Base-by-base conservation (phyloP, 2,888 invertebrate genomes). In the Xestia c-nigrum region DNA sequence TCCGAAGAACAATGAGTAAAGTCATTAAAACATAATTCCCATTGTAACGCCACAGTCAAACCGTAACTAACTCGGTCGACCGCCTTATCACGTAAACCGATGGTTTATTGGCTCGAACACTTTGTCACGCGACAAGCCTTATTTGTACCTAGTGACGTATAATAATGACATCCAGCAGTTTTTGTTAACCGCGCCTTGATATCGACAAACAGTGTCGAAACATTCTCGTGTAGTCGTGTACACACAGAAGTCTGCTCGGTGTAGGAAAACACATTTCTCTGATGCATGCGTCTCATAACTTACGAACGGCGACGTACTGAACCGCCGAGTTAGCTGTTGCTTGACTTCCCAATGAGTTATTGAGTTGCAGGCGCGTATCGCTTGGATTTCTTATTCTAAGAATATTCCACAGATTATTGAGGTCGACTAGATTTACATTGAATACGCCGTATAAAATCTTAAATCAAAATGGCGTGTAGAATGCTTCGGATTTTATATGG, bases 11-110 rank as follows among this genome's bases (percentile, higher is more conserved):
- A 92, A 93, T 91, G 89, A 90, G 88, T 81, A 82, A 80, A 88
- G 88, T 89, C 89, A 89, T 90, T 90, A 90, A 91, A 90, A 88
- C 90, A 90, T 91, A 90, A 91, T 88, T 92, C 87, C 87, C 87
- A 89, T 90, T 92, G 91, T 91, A 89, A 88, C 88, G 88, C 89
- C 81, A 86, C 84, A 88, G 86, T 83, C 80, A 78, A 81, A 86
- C 84, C 87, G 89, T 86, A 88, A 86, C 89, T 87, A 89, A 89
- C 79, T 85, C 80, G 59, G 68, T 72, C 66, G 78, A 76, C 77
- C 83, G 80, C 83, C 91, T 91, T 92, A 92, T 92, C 93, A 89
- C 87, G 89, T 89, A 87, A 89, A 90, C 90, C 88, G 87, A 89
- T 90, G 90, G 92, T 91, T 88, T 90, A 90, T 90, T 90, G 88